A percentile compares a stretch with the other conserved stretches of the same genome.
These are phyloP conservation scores for Morpho helenor DNA, from an alignment of 2,888 invertebrate species.

Conservation along the genomic window DNA sequence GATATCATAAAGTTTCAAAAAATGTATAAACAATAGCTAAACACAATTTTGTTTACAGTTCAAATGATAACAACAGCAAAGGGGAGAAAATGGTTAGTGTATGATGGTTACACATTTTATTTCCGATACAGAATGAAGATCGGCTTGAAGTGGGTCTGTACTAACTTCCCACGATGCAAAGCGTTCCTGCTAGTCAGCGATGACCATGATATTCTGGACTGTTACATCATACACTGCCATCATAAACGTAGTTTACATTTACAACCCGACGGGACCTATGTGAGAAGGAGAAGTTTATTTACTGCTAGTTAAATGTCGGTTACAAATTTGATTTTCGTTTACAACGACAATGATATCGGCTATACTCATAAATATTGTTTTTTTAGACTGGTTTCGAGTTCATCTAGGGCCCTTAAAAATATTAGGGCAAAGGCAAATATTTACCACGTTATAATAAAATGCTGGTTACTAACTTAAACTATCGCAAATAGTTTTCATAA, in stretches of 20 bases:
- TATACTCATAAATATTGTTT: too few relatives aligned
- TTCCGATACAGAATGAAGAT: constrained; percentile 14
- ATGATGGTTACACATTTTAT: constrained; percentile 25
- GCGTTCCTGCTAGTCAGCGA: constrained; percentile 26
- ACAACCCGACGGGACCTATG: constrained; percentile 18
- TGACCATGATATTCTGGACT: constrained; percentile 16
- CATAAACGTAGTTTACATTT: constrained; percentile 2
- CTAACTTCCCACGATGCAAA: constrained; percentile 30
- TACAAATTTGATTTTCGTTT: too few relatives aligned
- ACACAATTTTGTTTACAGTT: constrained; percentile 9
- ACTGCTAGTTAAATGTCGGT: too few relatives aligned
- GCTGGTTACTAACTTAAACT: too few relatives aligned
- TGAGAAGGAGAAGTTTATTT: constrained; percentile 10
- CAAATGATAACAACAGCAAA: constrained; percentile 28
- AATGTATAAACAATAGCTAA: too few relatives aligned
- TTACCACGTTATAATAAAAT: too few relatives aligned
- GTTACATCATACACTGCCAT: constrained; percentile 10
- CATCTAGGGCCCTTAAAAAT: too few relatives aligned
- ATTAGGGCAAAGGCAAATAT: too few relatives aligned
- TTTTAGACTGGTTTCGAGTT: too few relatives aligned
- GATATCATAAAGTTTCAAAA: too few relatives aligned
- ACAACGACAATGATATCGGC: too few relatives aligned
- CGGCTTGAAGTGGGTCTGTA: constrained; percentile 28
- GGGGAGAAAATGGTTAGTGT: constrained; percentile 26
- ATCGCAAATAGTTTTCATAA: too few relatives aligned